Evolutionary conservation across 2,113 vertebrate species (phyloP).

Genomic region (Melanerpes aurifrons): DNA sequence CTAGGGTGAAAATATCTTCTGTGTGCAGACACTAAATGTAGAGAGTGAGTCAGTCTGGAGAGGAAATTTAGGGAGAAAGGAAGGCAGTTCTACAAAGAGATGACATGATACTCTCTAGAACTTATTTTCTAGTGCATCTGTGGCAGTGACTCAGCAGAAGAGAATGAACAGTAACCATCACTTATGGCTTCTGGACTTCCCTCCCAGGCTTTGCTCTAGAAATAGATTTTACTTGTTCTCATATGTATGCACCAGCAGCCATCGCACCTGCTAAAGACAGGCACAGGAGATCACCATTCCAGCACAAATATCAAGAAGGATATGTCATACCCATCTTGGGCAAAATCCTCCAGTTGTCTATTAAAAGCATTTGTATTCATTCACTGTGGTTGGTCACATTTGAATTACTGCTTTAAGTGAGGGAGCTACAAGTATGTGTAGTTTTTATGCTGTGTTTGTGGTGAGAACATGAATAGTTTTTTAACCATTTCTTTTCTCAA

Average conservation of each 20-base stretch:
- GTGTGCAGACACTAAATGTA: background rate
- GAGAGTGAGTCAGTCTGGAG: constrained; percentile 19
- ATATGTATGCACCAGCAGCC: background rate
- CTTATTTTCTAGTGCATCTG: background rate
- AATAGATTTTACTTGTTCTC: background rate
- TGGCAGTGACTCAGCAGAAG: background rate
- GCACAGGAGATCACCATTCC: background rate
- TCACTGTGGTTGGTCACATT: background rate
- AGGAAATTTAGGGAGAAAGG: background rate
- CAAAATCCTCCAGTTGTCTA: background rate
- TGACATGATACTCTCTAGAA: background rate
- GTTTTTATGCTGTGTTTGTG: background rate
- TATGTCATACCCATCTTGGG: background rate
- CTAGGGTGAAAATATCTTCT: constrained; percentile 1
- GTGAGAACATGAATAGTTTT: background rate
- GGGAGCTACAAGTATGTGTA: background rate
- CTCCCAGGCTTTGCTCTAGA: background rate
- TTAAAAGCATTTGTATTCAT: background rate
- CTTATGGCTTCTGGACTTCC: background rate
- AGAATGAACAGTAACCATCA: background rate
- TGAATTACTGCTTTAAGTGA: background rate
- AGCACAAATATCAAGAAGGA: background rate
- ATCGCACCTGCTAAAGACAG: background rate
- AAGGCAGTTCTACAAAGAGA: background rate
- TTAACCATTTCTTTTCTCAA: background rate